Base-by-base conservation (phyloP, 2,888 invertebrate species). In the Orthonychiurus folsomi region DNA sequence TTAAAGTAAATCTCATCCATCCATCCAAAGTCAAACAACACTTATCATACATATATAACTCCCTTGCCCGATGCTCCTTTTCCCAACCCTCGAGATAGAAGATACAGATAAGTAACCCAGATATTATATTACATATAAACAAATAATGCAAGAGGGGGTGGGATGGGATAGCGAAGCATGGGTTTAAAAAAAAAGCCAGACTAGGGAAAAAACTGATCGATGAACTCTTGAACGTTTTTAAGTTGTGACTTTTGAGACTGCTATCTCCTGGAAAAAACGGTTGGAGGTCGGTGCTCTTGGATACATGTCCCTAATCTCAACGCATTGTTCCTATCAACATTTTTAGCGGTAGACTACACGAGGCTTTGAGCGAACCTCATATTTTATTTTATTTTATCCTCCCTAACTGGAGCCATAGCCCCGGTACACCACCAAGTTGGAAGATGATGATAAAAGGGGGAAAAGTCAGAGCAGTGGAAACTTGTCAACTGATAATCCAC, bases 401-500 rank as follows among this genome's bases (percentile, higher is more conserved):
- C 37, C 37, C 37, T 15, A 37, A 37, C 37, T 9, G 15, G 5
- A 37, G 37, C 37, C 37, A 37, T 15, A 37, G 37, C 15, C 15
- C 9, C 9, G 15, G 9, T 37, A 15, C 9, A 37, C 37, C 5
- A 15, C 5, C 9, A 15, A 20, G 25, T 23, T 9, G n/a, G 52
- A 52, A 9, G 52, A 52, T 21, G 52, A 20, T 21, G 21, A 56
- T 59, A 61, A 61, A 63, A 61, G 63, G 58, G 58, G 60, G 53
- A 48, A 59, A 63, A 57, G 61, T 60, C 61, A 60, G 60, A 63
- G 59, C 59, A 54, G 65, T 61, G 66, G 66, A 69, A 69, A 68
- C 66, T 69, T 65, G 65, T 63, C 63, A 66, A 65, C 61, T 66
- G 70, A 70, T 70, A 68, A 64, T 69, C 9, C 66, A 47, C 54